Percentiles rank a stretch among this genome's conserved stretches.
phyloP scores from a whole-genome alignment of 2,888 invertebrate species.

The Punctoribates punctum region DNA sequence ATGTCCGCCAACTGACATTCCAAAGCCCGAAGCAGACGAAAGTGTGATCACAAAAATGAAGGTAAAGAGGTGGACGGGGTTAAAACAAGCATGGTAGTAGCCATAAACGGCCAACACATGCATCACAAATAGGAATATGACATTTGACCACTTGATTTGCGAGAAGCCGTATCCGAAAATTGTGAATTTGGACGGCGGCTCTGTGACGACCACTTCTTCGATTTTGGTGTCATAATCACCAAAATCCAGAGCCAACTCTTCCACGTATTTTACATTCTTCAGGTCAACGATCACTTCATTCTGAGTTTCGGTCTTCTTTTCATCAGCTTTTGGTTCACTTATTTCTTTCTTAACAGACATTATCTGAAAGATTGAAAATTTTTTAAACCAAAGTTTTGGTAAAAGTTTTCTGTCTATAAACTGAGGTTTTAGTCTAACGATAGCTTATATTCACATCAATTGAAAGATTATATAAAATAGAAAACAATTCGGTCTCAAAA shows the following conservation, averaged over 20 bases:
- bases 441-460: too few species aligned
- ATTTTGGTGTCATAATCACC: background rate
- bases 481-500: too few species aligned
- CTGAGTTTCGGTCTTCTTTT: background rate
- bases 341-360: background rate
- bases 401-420: too few species aligned
- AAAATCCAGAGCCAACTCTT: background rate
- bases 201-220: background rate
- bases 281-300: background rate
- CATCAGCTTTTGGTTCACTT: background rate
- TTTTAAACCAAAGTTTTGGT: too few species aligned
- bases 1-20: slow-evolving; percentile 29
- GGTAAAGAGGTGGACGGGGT: background rate
- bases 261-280: background rate
- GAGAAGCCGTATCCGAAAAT: slow-evolving; percentile 16
- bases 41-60: background rate
- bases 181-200: background rate
- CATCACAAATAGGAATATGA: slow-evolving; percentile 25
- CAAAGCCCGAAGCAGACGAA: background rate
- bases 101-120: slow-evolving; percentile 33
- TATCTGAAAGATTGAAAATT: too few species aligned
- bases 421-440: too few species aligned
- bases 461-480: too few species aligned
- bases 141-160: slow-evolving; percentile 36
- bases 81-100: background rate